Base-by-base conservation (phyloP, 2,797 vertebrate species). In the Passerculus sandwichensis region DNA sequence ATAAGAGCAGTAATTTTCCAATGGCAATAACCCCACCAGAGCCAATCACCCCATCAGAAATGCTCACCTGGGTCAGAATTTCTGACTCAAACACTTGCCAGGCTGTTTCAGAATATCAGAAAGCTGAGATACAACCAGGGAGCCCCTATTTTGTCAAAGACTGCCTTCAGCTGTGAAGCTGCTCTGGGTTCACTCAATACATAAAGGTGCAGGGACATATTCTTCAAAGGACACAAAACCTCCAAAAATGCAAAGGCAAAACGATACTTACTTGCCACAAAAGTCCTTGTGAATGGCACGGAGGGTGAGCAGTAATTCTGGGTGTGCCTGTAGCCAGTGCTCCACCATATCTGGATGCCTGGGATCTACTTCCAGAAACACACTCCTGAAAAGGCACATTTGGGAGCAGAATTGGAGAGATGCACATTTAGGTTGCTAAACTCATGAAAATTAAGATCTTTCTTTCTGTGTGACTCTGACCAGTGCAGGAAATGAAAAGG, bases 321-420 rank as follows among this genome's bases (percentile, higher is more conserved):
- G 97, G 22, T 89, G 93, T 76, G 82, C 96, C 93, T 98, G 97
- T 64, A 98, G 97, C 98, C 99, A 99, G 47, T 59, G 94, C 44
- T 85, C 95, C 66, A 99, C 97, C 89, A 99, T 97, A 25, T 94
- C 76, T 29, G 99, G 99, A 81, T 99, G 99, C 40, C 98, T 98
- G 64, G 98, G 98, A 85, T 99, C 99, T 82, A 99, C 99, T 96
- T 99, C 99, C 90, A 99, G 97, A 97, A 99, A 99, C 86, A 99
- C 61, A 15, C 97, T 98, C 30, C 99, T 99, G 92, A 84, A 70
- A 93, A 74, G 40, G 89, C 27, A 26, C 27, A 26, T 78, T 50
- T 61, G 36, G 17, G 42, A 71, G n/a, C 32, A 73, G 42, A 82
- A 65, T 1, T 29, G 21, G 13, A 12, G 23, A 79, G 21, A 79